phyloP scores from a whole-genome alignment of 2,888 invertebrate species.

The Cheilosia vulpina region DNA sequence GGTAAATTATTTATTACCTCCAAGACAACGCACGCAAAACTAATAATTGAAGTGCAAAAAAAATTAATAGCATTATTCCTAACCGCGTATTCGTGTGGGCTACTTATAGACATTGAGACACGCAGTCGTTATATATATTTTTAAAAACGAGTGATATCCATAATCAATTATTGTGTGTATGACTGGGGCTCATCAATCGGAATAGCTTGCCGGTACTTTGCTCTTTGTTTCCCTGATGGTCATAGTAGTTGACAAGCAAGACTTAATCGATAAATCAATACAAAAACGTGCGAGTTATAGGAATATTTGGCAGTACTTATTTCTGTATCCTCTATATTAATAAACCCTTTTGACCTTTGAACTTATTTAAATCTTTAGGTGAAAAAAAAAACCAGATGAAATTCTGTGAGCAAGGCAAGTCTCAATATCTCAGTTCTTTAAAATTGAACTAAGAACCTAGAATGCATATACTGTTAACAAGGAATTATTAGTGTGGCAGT shows the following conservation, averaged over 20 bases:
- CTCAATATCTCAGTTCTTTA: no score
- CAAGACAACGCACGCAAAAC: neutral
- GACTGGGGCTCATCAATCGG: neutral
- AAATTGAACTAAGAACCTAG: no score
- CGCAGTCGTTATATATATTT: neutral
- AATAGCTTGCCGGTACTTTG: neutral
- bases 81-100: neutral
- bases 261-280: no score
- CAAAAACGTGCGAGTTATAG: no score
- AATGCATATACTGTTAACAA: no score
- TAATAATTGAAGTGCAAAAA: neutral
- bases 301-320: no score
- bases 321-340: no score
- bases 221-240: neutral
- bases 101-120: neutral
- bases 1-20: neutral
- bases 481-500: no score
- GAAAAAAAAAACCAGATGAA: no score
- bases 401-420: no score
- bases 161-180: neutral
- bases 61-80: neutral
- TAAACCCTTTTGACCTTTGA: no score
- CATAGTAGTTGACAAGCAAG: neutral
- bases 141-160: neutral
- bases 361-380: no score